Base-by-base conservation (phyloP, 2,888 invertebrate genomes). In the Fragum whitleyi region DNA sequence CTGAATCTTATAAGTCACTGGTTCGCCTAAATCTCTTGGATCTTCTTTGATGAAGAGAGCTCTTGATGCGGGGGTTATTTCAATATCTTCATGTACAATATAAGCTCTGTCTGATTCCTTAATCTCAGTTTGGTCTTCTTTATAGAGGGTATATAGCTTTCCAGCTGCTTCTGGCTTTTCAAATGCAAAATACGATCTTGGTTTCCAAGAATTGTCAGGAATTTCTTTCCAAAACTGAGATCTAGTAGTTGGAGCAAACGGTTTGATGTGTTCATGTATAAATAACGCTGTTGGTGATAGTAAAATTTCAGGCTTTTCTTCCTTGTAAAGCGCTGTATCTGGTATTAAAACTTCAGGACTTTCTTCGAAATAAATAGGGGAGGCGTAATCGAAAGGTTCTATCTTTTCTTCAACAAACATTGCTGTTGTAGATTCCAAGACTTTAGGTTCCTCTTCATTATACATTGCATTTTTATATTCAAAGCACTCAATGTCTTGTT, bases 361-460 rank as follows among this genome's bases (percentile, higher is more conserved):
- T 65, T 65, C 65, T 26, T 65, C 65, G 21, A 65, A 23, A 65
- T 42, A 42, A 23, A 65, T 65, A 1, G 65, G 65, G 1, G 65
- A 65, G 9, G 39, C 42, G 42, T 65, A 65, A 26, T 65, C 42
- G 23, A 65, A 65, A 19, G 42, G 65, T 65, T 65, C 65, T 2
- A 65, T 39, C 23, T 65, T 65, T 65, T 65, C 42, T 39, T 65
- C 65, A 14, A 42, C 11, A 26, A 65, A 65, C 65, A 65, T 65
- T n/a, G 65, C 65, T 32, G 19, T 65, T 26, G 65, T 21, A 21
- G 65, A 7, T 21, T 39, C 23, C 65, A 65, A 2, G 3, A 65
- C 36, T 23, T 39, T 36, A 2, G 65, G 65, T 21, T 21, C 16
- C 26, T 65, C 65, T 26, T 65, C 14, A n/a, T 5, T 42, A 32